Percentiles rank a stretch among this genome's conserved stretches.
Conservation (phyloP, 1,140 invertebrate genomes). For the Leguminivora glycinivorella region DNA sequence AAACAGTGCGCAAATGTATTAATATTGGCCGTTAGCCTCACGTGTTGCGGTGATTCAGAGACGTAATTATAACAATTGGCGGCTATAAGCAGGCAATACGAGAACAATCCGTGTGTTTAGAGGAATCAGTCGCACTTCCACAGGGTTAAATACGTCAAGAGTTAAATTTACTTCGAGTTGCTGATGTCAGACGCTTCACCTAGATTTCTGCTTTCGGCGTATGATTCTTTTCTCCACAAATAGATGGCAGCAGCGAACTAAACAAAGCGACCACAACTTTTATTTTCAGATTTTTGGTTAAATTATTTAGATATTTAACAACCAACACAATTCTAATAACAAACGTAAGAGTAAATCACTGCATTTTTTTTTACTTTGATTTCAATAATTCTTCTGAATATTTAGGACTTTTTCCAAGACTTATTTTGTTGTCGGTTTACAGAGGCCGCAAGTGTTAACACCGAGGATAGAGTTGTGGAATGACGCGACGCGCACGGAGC, state of each 20-base stretch:
- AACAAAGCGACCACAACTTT: conserved; percentile 44
- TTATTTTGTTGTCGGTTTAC: neutral
- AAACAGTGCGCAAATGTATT: conserved; percentile 26
- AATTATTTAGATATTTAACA: neutral
- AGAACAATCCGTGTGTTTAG: conserved; percentile 50
- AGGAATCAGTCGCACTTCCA: conserved; percentile 54
- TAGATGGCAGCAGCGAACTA: conserved; percentile 67
- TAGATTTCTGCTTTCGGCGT: conserved; percentile 67
- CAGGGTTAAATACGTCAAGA: conserved; percentile 67
- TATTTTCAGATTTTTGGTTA: conserved; percentile 22
- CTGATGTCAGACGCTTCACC: conserved; percentile 77
- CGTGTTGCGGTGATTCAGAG: conserved; percentile 22
- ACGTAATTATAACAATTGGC: conserved; percentile 29
- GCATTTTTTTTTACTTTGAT: neutral
- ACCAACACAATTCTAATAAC: neutral
- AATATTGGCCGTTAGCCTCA: conserved; percentile 23
- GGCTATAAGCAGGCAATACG: conserved; percentile 33
- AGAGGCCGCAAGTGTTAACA: neutral
- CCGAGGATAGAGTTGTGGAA: neutral
- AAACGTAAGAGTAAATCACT: neutral
- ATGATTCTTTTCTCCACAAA: conserved; percentile 59
- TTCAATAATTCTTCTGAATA: neutral
- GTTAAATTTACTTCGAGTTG: conserved; percentile 74
- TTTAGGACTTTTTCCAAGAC: neutral
- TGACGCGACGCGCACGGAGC: conserved; percentile 39